A percentile compares a stretch with the other conserved stretches of the same genome.
phyloP scores from a whole-genome alignment of 30 jellyfish, hydroid and myxozoan genomes.

The Chrysaora quinquecirrha region DNA sequence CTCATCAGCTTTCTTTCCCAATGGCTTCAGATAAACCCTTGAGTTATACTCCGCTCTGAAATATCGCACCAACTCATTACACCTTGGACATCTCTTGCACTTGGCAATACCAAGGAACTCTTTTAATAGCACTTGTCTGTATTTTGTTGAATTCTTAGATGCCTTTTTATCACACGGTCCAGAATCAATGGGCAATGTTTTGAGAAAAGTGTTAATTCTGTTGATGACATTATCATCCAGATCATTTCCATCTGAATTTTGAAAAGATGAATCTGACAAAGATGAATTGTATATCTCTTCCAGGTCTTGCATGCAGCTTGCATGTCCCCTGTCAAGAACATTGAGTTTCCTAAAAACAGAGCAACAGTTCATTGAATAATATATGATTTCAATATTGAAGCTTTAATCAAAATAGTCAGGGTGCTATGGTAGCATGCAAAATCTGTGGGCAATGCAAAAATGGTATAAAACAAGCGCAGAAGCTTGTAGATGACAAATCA shows the following conservation, averaged over 20 bases:
- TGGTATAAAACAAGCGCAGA: too few species aligned
- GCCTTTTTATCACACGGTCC: background rate
- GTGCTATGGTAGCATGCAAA: too few species aligned
- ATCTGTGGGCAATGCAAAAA: too few species aligned
- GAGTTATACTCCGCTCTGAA: conserved; percentile 85
- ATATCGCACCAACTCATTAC: conserved; percentile 63
- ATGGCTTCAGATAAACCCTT: conserved; percentile 72
- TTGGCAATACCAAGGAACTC: conserved; percentile 54
- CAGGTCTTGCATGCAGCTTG: conserved; percentile 62
- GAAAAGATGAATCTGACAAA: conserved; percentile 36
- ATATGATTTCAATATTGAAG: too few species aligned
- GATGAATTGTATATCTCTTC: conserved; percentile 62
- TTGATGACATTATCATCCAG: conserved; percentile 54
- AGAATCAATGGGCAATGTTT: conserved; percentile 7
- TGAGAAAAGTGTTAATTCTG: conserved; percentile 46
- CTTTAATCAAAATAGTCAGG: too few species aligned
- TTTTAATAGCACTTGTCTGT: conserved; percentile 65
- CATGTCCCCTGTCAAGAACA: conserved; percentile 71
- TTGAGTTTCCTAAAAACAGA: conserved; percentile 64
- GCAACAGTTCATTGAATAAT: too few species aligned
- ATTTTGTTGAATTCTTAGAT: conserved; percentile 75
- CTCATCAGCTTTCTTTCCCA: conserved; percentile 52
- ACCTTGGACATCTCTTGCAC: conserved; percentile 86
- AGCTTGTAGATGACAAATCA: too few species aligned
- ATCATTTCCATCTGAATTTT: conserved; percentile 34